Base-by-base conservation (phyloP, 1,140 invertebrate genomes). In the Drosophila yakuba region DNA sequence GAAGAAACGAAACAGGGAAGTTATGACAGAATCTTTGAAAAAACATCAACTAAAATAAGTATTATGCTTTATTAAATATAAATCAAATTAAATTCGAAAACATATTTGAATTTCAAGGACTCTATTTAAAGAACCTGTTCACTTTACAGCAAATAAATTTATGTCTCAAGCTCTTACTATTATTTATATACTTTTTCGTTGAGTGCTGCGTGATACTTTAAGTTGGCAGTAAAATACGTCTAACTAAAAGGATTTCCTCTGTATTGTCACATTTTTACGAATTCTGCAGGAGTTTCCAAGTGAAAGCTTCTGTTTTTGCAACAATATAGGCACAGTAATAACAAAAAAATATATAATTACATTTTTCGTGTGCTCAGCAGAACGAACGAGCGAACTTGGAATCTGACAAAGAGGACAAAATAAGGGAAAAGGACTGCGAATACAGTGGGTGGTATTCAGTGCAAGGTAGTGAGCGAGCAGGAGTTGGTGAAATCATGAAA, bases 401-500 rank as follows among this genome's bases (percentile, higher is more conserved):
- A 59, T 61, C 61, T 58, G 28, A 60, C 52, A 68, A 82, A 78
- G 55, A 61, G 41, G 39, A 15, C n/a, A 45, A 39, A 20, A 47
- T 14, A 39, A 17, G 15, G 2, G 6, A 23, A 23, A 51, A 45
- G 56, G 55, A 32, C 15, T 20, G 43, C 54, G 15, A 57, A 57
- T 23, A 45, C 15, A 28, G 47, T 14, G 44, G 45, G 51, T n/a
- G 2, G 5, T 32, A 39, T 38, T 8, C 44, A 51, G 48, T 14
- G 25, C 25, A 23, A 39, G 28, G 39, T 23, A 15, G 35, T 10
- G 41, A 43, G 4, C 12, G 12, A 28, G 43, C 14, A 35, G 38
- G 81, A 86, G 78, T 82, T 78, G 72, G 79, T 25, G 51, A 71
- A 86, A 85, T 86, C 62, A 59, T 86, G 72, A 88, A 86, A 86